Conservation (phyloP, 30 jellyfish, hydroid and myxozoan species). For the Aurelia aurita region DNA sequence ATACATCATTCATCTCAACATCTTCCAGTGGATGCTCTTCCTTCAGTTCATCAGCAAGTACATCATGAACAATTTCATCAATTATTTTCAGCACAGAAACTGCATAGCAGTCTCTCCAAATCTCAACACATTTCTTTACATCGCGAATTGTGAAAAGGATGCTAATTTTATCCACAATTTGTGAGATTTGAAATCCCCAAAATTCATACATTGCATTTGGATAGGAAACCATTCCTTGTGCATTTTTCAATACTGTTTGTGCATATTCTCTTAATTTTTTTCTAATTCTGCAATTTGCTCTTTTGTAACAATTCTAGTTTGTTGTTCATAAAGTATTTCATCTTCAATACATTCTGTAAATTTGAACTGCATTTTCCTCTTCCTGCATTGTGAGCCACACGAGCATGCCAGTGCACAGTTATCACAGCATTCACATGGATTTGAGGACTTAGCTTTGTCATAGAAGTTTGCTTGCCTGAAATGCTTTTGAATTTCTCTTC, state of each 20-base stretch:
- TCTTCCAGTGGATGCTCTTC: too few relatives aligned
- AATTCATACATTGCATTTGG: conserved; percentile 31
- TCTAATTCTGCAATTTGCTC: too few relatives aligned
- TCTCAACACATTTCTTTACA: conserved; percentile 20
- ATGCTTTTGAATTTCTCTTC: conserved; percentile 22
- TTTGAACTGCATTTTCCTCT: too few relatives aligned
- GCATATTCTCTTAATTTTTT: neutral
- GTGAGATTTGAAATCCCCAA: conserved; percentile 34
- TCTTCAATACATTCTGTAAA: too few relatives aligned
- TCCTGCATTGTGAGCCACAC: conserved; percentile 15
- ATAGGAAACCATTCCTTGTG: conserved; percentile 25
- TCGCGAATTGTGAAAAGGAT: conserved; percentile 12
- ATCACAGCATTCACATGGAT: conserved; percentile 19
- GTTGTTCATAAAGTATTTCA: too few relatives aligned
- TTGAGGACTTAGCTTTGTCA: conserved; percentile 19
- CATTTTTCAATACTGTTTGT: conserved; percentile 16
- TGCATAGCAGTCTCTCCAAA: conserved; percentile 31
- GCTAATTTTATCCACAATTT: conserved; percentile 11
- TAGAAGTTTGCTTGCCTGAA: conserved; percentile 16
- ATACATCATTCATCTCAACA: too few relatives aligned
- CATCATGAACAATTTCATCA: conserved; percentile 13
- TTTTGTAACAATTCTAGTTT: too few relatives aligned
- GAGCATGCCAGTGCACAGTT: conserved; percentile 27
- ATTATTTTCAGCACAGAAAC: conserved; percentile 18
- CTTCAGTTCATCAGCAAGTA: conserved; percentile 11